Base-by-base conservation (phyloP, 2,888 invertebrate genomes). In the Mactromeris polynyma region DNA sequence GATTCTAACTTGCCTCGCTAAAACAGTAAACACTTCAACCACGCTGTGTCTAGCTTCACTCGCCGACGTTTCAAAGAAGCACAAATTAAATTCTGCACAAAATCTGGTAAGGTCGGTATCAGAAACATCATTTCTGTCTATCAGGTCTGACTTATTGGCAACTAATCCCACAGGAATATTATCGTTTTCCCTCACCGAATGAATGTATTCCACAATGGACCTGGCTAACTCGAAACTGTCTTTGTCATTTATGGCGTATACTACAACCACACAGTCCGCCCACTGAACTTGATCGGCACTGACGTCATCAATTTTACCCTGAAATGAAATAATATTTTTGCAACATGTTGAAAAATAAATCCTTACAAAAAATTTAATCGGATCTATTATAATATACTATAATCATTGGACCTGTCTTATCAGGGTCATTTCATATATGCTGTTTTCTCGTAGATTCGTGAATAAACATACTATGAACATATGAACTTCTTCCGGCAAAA, bases 191-290 rank as follows among this genome's bases (percentile, higher is more conserved):
- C 92, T 89, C 9, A 93, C 89, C 58, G 93, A 88, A 51, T 95
- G 93, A 14, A 95, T 87, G 51, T 87, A 87, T 69, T 93, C 92
- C n/a, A 94, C 88, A 11, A 95, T 87, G 26, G 89, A 91, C 33
- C 93, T 87, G 0, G 94, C 91, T 14, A 90, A 88, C 6, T 94
- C 91, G 88, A 95, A 95, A 89, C 95, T 95, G 58, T 83, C 83
- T 51, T 89, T 87, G 77, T 95, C 93, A 0, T 93, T 95, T 17
- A 95, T 93, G 31, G 95, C 94, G 88, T 95, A 96, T 26, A 96
- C 95, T 21, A 96, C 85, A 17, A 95, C 89, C 42, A 96, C 93
- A 33, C 95, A 95, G 80, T 96, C 96, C 1, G 95, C 95, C 96
- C 96, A 96, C 19, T 90, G 81, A 33, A 96, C 91, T 73, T 94